phyloP scores from a whole-genome alignment of 2,797 vertebrate species.

The Poeciliopsis paucimaculata region DNA sequence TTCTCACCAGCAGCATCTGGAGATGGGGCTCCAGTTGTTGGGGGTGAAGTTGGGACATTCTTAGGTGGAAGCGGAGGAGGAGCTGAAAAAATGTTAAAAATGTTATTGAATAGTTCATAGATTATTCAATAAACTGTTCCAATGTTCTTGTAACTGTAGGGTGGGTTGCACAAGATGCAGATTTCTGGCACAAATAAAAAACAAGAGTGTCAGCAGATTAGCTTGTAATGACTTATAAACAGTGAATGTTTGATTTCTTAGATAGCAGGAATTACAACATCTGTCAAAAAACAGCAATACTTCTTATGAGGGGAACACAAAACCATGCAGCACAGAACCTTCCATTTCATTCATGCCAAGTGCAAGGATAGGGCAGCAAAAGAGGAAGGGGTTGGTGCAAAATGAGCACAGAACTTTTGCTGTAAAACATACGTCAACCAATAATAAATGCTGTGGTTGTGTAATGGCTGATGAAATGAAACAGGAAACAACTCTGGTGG shows the following conservation, averaged over 20 bases:
- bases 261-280: neutral
- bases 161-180: conserved; percentile 1
- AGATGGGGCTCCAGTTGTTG: conserved; percentile 80
- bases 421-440: conserved; percentile 17
- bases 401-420: conserved; percentile 7
- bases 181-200: neutral
- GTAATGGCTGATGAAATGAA: conserved; percentile 67
- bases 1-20: conserved; percentile 82
- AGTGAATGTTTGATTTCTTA: neutral
- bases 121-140: neutral
- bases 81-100: conserved; percentile 80
- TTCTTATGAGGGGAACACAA: conserved; percentile 7
- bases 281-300: conserved; percentile 34
- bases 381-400: conserved; percentile 17
- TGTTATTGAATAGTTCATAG: conserved; percentile 35
- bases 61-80: conserved; percentile 96
- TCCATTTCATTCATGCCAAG: conserved; percentile 55
- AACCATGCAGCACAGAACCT: conserved; percentile 58
- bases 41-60: conserved; percentile 89
- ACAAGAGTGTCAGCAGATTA: neutral
- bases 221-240: neutral
- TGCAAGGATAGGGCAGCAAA: conserved; percentile 35
- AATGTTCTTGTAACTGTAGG: neutral
- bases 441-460: conserved; percentile 25
- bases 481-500: conserved; percentile 37